Base-by-base conservation (phyloP, 2,888 invertebrate genomes). In the Helobdella robusta region DNA sequence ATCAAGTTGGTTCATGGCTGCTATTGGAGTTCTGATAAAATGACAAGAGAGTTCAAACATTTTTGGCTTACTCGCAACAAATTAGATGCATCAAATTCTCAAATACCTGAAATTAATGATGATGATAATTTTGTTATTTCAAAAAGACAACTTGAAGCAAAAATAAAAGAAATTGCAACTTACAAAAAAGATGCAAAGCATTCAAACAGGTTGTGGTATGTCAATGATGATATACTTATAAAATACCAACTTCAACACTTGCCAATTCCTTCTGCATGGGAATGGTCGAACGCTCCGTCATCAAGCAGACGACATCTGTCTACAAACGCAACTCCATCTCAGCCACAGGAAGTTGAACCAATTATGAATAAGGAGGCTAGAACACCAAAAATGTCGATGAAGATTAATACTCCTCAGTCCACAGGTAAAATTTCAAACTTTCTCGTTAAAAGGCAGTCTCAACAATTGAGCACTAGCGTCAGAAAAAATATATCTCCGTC, bases 1-100 rank as follows among this genome's bases (percentile, higher is more conserved):
- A 83, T 87, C 54, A 83, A 83, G 56, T 77, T 87, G 0, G 74
- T 87, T 1, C 87, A 88, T 75, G 86, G 86, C 0, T 88, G 86
- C 75, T 76, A 78, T 0, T 82, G 84, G 68, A 82, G 83, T 0
- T 83, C 83, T 46, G 79, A 75, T 35, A 83, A 84, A 69, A 78
- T 88, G 8, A 79, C 84, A 0, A 83, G 83, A 66, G 86, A 87
- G 74, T 88, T 86, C 74, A 74, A 84, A 28, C 82, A 83, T 11
- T 84, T 81, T 74, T 82, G 86, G 80, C 77, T 8, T 25, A 2
- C 11, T 2, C 6, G 44, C 20, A 36, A 61, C 32, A 32, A 23
- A 30, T 18, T 25, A 58, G 48, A 15, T 23, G 20, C 28, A 35
- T 30, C 2, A 18, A 20, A 48, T 1, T 35, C 28, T 4, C 20